Percentiles rank a stretch among this genome's conserved stretches.
phyloP scores from a whole-genome alignment of 2,113 vertebrate genomes.

The Phalacrocorax pelagicus region DNA sequence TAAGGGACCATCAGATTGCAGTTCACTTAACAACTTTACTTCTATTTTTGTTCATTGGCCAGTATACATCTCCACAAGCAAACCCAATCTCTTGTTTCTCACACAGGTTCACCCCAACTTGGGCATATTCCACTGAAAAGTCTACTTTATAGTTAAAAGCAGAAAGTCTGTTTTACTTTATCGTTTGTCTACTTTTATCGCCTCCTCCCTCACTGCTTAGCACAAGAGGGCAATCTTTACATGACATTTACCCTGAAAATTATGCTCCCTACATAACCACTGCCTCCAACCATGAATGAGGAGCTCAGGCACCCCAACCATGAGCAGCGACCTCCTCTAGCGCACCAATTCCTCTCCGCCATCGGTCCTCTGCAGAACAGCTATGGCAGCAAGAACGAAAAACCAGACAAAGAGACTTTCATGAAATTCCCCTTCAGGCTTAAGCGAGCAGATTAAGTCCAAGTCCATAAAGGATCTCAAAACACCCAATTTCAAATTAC shows the following conservation, averaged over 20 bases:
- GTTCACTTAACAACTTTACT: neutral
- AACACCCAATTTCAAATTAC: neutral
- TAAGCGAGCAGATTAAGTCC: neutral
- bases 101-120: neutral
- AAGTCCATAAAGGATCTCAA: neutral
- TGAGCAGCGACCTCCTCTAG: neutral
- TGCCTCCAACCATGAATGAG: rapidly evolving
- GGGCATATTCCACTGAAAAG: neutral
- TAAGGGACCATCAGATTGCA: neutral
- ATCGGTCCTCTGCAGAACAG: neutral
- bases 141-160: neutral
- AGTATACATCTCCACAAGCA: neutral
- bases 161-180: neutral
- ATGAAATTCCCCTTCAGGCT: neutral
- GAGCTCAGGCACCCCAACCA: neutral
- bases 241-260: neutral
- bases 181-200: neutral
- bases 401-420: neutral
- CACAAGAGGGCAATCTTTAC: neutral
- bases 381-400: neutral
- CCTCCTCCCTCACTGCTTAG: neutral
- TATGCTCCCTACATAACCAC: neutral
- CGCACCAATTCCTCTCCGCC: neutral
- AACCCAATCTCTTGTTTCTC: neutral
- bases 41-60: neutral